Evolutionary conservation across 2,888 invertebrate species (phyloP).

Genomic region (Seladonia tumulorum): DNA sequence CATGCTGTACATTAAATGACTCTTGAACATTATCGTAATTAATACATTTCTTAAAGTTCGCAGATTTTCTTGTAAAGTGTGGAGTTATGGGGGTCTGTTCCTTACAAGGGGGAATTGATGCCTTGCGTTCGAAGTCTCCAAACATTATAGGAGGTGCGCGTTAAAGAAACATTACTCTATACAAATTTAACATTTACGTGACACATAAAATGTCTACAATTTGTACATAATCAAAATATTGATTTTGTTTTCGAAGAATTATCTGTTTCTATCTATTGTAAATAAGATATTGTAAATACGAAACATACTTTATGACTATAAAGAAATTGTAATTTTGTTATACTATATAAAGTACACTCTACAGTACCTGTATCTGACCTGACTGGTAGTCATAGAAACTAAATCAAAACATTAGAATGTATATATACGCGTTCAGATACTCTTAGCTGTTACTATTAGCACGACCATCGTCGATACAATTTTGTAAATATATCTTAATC

Average conservation of each 20-base stretch:
- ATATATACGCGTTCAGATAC: not conserved
- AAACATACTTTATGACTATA: not conserved
- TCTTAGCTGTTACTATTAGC: not conserved
- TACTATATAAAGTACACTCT: not conserved
- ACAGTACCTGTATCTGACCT: constrained; percentile 3
- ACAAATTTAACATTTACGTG: constrained; percentile 17
- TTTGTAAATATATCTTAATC: constrained; percentile 21
- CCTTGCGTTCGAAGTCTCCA: constrained; percentile 89
- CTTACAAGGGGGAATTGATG: constrained; percentile 94
- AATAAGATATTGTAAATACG: not conserved
- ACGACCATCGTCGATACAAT: not conserved
- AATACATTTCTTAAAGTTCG: constrained; percentile 88
- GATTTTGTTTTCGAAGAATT: constrained; percentile 33
- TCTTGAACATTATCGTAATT: constrained; percentile 1
- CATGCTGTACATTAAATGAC: not conserved
- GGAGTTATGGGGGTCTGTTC: constrained; percentile 92
- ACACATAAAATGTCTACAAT: constrained; percentile 15
- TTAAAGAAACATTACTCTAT: constrained; percentile 41
- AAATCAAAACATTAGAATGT: constrained; percentile 62
- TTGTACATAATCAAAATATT: constrained; percentile 31
- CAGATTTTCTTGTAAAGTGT: constrained; percentile 92
- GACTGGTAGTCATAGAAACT: constrained; percentile 68
- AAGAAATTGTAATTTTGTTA: constrained; percentile 33
- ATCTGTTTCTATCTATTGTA: constrained; percentile 19
- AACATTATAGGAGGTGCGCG: constrained; percentile 84